A percentile compares a stretch with the other conserved stretches of the same genome.
Conservation (phyloP, 2,113 vertebrate species). For the Syrmaticus mikado region DNA sequence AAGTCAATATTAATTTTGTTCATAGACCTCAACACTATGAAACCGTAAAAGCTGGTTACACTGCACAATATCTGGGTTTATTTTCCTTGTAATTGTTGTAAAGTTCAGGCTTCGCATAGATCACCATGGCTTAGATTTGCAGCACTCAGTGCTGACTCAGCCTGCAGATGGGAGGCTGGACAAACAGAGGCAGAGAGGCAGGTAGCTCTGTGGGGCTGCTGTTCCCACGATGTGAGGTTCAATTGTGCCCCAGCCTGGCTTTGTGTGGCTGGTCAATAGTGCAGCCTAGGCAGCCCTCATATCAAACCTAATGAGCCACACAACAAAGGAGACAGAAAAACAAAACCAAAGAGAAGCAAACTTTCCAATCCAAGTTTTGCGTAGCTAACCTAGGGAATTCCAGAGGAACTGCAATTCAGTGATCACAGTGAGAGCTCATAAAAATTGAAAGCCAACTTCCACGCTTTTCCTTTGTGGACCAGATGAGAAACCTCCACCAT, state of each 20-base stretch:
- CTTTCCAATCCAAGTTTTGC: background rate
- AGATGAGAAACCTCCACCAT: background rate
- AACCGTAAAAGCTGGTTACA: background rate
- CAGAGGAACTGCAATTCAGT: background rate
- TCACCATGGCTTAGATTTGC: background rate
- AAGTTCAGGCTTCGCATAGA: background rate
- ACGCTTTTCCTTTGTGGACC: background rate
- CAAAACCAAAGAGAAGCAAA: background rate
- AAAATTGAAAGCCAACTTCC: background rate
- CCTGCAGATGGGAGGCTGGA: background rate
- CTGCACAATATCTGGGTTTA: background rate
- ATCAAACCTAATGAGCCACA: fast-evolving
- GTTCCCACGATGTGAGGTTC: fast-evolving
- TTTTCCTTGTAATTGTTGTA: background rate
- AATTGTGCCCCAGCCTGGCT: fast-evolving
- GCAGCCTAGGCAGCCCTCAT: no score
- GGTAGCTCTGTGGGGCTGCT: no score
- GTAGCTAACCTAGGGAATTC: background rate
- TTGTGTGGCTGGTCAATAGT: fast-evolving
- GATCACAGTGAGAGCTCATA: background rate
- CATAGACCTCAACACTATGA: background rate
- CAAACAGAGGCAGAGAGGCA: background rate
- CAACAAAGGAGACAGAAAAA: background rate
- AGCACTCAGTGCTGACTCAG: background rate
- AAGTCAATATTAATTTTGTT: background rate